phyloP scores from a whole-genome alignment of 2,888 invertebrate genomes.

The Nymphalis urticae region DNA sequence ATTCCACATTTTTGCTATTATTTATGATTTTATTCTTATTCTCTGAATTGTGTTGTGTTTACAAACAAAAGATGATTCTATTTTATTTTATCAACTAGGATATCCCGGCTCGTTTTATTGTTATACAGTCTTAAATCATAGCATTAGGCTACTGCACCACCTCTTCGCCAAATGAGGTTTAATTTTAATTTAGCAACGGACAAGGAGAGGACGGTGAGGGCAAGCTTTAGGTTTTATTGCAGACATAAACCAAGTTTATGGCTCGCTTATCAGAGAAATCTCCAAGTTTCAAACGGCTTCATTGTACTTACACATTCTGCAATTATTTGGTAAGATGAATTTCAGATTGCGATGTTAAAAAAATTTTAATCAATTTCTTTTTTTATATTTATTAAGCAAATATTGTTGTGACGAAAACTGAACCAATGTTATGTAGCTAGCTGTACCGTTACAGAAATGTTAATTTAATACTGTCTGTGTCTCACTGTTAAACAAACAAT shows the following conservation, averaged over 20 bases:
- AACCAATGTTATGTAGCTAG: no score
- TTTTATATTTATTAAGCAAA: background rate
- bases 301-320: background rate
- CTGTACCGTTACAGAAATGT: no score
- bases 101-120: no score
- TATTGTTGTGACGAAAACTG: no score
- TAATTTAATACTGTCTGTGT: no score
- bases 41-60: no score
- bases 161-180: background rate
- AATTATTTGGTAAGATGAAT: conserved; percentile 1
- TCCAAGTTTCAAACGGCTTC: conserved; percentile 53
- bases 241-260: conserved; percentile 53
- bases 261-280: conserved; percentile 49
- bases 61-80: no score
- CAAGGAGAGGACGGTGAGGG: conserved; percentile 5
- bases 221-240: conserved; percentile 46
- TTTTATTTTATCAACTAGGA: no score
- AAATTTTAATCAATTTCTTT: background rate
- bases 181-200: conserved; percentile 7
- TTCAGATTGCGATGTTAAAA: background rate
- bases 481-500: no score
- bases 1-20: no score
- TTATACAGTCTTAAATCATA: background rate
- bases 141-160: background rate
- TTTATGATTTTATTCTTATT: no score